Evolutionary conservation across 2,888 invertebrate species (phyloP).

Genomic region (Philopedon plagiatum): DNA sequence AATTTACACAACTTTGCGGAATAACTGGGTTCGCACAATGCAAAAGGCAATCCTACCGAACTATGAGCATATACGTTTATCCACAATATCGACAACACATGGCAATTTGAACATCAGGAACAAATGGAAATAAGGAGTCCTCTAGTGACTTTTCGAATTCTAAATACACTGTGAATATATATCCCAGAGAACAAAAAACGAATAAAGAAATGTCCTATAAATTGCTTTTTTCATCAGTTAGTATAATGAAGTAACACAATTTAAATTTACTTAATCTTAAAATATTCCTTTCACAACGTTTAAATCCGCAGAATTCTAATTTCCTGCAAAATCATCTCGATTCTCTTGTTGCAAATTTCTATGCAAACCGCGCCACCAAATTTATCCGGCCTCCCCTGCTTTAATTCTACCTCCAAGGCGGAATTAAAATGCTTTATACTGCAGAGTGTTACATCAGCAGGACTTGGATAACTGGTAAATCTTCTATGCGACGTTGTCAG

Average conservation of each 20-base stretch:
- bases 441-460: slow-evolving; percentile 41
- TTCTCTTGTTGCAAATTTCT: slow-evolving; percentile 39
- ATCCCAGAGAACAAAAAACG: too few relatives aligned
- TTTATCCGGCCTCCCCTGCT: slow-evolving; percentile 35
- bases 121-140: too few relatives aligned
- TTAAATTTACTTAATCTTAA: slow-evolving; percentile 11
- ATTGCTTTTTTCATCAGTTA: neutral
- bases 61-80: too few relatives aligned
- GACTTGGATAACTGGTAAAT: slow-evolving; percentile 25
- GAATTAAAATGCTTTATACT: slow-evolving; percentile 43
- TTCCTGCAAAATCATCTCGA: slow-evolving; percentile 26
- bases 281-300: slow-evolving; percentile 24
- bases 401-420: slow-evolving; percentile 37
- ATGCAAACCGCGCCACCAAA: slow-evolving; percentile 41
- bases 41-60: too few relatives aligned
- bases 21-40: too few relatives aligned
- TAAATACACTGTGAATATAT: too few relatives aligned
- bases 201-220: too few relatives aligned
- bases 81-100: too few relatives aligned
- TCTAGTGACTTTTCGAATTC: too few relatives aligned
- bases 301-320: slow-evolving; percentile 35
- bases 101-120: too few relatives aligned
- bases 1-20: too few relatives aligned
- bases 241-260: neutral
- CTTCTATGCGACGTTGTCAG: slow-evolving; percentile 27